Base-by-base conservation (phyloP, 2,113 vertebrate genomes). In the Manacus vitellinus region DNA sequence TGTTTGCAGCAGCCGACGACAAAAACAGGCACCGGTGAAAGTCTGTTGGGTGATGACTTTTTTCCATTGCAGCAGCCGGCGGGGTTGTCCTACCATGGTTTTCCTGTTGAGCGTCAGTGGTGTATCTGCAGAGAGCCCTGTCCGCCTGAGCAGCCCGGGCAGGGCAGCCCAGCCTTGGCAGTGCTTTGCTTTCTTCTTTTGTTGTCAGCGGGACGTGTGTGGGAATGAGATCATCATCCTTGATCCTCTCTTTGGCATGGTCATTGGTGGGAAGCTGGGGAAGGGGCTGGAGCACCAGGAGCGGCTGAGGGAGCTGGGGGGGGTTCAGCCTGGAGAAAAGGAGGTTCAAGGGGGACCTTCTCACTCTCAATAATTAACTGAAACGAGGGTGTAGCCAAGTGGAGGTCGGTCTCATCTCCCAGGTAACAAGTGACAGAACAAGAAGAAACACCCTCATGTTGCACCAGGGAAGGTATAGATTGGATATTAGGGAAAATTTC, bases 21-120 rank as follows among this genome's bases (percentile, higher is more conserved):
- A 39, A 74, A 80, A 96, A 44, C 92, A 83, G 82, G 49, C 86
- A 3, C 74, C 27, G 35, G 59, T 23, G 85, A 59, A 68, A 84
- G 39, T 66, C 87, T 78, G 87, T 1, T 21, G 89, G 78, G 74
- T 93, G 95, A 96, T 92, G 5, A 67, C 46, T 95, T 96, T 96
- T 97, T 96, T 95, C 96, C 95, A 90, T 13, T 46, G 93, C 93
- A 46, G 92, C 81, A 76, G 51, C 41, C 2, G 31, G n/a, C 6
- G 31, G 78, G 74, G 90, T 35, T 95, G 71, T 66, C 92, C 96
- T 77, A 27, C 92, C 88, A 66, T 30, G 92, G 90, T 80, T 96
- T 96, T 95, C 95, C 96, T 95, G 92, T 85, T 46, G 65, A 65
- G 61, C 0, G 0, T 43, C 55, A 91, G 7, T 41, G 8, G 51